These are phyloP conservation scores for Tachycineta bicolor DNA, from an alignment of 2,113 vertebrate species.

Conservation along the genomic window DNA sequence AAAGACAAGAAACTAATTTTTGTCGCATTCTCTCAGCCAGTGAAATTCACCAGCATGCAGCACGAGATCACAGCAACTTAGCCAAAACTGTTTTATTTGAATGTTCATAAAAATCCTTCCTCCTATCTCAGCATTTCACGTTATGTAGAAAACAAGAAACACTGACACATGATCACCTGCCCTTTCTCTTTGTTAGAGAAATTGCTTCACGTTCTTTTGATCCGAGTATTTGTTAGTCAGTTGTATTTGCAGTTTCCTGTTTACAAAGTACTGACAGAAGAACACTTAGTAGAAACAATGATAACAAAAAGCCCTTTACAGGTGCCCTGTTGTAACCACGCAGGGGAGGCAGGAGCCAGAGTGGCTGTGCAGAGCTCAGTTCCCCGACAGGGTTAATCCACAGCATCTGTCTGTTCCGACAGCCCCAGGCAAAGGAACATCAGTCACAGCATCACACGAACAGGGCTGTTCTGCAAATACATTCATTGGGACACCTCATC, in stretches of 20 bases:
- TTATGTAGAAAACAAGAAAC: neutral
- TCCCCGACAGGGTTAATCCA: neutral
- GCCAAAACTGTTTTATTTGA: neutral
- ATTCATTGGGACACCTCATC: fast-evolving
- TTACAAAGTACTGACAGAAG: neutral
- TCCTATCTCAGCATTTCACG: neutral
- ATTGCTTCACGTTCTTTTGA: neutral
- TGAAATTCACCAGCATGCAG: neutral
- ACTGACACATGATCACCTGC: neutral
- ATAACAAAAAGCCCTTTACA: neutral
- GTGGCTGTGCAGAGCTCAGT: neutral
- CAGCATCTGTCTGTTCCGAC: neutral
- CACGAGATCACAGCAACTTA: neutral
- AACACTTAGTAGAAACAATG: neutral
- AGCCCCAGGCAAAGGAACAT: neutral
- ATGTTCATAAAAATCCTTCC: neutral
- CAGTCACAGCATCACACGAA: neutral
- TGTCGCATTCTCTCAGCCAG: neutral
- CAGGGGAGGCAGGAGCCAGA: neutral
- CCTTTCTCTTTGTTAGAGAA: neutral
- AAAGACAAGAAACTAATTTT: neutral
- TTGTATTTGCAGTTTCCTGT: neutral
- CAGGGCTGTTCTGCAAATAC: neutral
- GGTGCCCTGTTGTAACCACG: fast-evolving
- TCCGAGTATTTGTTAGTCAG: fast-evolving